Percentiles rank a stretch among this genome's conserved stretches.
phyloP scores from a whole-genome alignment of 2,888 invertebrate genomes.

The Anagyrus pseudococci region DNA sequence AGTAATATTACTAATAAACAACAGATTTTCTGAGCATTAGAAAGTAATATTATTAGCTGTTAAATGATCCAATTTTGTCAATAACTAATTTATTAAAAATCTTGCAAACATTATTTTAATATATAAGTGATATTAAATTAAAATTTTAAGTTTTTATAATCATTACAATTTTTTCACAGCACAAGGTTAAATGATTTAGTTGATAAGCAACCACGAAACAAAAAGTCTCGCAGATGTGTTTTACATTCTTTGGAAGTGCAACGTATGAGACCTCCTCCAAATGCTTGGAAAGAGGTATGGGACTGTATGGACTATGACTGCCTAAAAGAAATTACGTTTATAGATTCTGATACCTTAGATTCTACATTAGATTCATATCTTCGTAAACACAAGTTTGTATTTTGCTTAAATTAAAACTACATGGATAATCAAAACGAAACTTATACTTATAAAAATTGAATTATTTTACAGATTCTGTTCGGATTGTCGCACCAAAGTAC shows the following conservation, averaged over 20 bases:
- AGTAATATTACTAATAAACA: too few species aligned
- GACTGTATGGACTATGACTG: constrained; percentile 82
- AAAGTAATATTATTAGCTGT: too few species aligned
- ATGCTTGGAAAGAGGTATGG: constrained; percentile 85
- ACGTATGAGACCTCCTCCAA: constrained; percentile 73
- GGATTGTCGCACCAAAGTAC: constrained; percentile 91
- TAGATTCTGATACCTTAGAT: constrained; percentile 84
- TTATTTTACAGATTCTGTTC: constrained; percentile 79
- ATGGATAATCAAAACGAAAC: too few species aligned
- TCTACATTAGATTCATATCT: constrained; percentile 89
- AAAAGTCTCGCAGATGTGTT: constrained; percentile 87
- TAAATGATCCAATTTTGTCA: too few species aligned
- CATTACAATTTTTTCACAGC: constrained; percentile 62
- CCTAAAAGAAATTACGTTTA: constrained; percentile 83
- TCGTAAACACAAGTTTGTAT: constrained; percentile 78
- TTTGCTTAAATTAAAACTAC: background rate
- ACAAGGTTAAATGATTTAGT: constrained; percentile 79
- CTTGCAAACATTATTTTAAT: background rate
- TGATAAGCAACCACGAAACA: constrained; percentile 81
- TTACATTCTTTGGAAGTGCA: constrained; percentile 91
- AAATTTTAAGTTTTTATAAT: background rate
- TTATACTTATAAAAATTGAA: constrained; percentile 2
- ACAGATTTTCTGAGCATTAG: too few species aligned
- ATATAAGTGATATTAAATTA: background rate
- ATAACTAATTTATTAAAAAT: too few species aligned